A percentile compares a stretch with the other conserved stretches of the same genome.
These are phyloP conservation scores for Scaptomyza cyrtandrae DNA, from an alignment of 2,888 invertebrate species.

Conservation along the genomic window DNA sequence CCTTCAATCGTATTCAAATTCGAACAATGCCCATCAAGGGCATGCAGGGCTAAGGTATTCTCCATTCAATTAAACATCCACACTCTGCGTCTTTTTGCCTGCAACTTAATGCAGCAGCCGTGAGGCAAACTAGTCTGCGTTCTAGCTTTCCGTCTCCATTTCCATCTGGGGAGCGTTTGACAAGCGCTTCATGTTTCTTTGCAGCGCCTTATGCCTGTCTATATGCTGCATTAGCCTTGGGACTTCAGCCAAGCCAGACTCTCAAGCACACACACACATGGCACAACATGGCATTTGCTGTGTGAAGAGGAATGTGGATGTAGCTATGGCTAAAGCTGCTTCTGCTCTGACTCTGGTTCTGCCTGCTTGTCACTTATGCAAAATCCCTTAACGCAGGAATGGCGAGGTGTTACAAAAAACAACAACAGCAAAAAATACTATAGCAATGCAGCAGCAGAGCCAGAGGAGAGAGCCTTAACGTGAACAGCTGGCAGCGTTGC, in stretches of 20 bases:
- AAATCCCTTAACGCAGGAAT: slow-evolving; percentile 72
- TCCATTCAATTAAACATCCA: slow-evolving; percentile 63
- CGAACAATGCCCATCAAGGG: slow-evolving; percentile 29
- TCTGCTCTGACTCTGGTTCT: not conserved
- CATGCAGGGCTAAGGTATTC: slow-evolving; percentile 6
- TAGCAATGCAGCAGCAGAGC: slow-evolving; percentile 4
- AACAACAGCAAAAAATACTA: slow-evolving; percentile 36
- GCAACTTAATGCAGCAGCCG: slow-evolving; percentile 48
- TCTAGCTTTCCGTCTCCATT: slow-evolving; percentile 8
- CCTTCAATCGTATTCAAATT: slow-evolving; percentile 53
- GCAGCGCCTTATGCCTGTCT: slow-evolving; percentile 48
- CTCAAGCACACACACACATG: slow-evolving; percentile 36
- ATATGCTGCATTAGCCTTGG: slow-evolving; percentile 46
- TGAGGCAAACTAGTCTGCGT: slow-evolving; percentile 17
- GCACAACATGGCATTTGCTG: slow-evolving; percentile 30
- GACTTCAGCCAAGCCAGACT: slow-evolving; percentile 54
- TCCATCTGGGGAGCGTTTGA: slow-evolving; percentile 56
- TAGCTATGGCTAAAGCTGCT: slow-evolving; percentile 7
- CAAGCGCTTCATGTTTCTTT: slow-evolving; percentile 56
- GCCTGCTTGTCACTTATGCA: slow-evolving; percentile 75
- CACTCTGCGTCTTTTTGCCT: slow-evolving; percentile 39
- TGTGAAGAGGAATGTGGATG: slow-evolving; percentile 34
- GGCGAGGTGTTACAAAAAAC: slow-evolving; percentile 69
- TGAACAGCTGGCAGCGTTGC: slow-evolving; percentile 38
- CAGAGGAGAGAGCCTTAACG: slow-evolving; percentile 3